Percentiles rank a stretch among this genome's conserved stretches.
Evolutionary conservation across 2,888 invertebrate genomes (phyloP).

Genomic region (Agrotis exclamationis): DNA sequence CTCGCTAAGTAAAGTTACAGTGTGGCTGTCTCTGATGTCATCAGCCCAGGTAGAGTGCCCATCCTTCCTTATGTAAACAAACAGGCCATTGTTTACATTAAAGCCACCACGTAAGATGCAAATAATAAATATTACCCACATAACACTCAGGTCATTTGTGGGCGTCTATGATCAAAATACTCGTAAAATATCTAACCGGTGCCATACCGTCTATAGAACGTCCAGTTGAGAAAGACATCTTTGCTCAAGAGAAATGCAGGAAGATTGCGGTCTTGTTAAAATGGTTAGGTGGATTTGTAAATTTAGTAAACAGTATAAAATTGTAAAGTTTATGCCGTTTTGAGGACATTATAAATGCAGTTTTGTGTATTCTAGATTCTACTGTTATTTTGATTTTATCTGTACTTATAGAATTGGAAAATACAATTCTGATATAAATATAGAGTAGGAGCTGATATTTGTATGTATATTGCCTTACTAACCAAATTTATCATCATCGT

Average conservation of each 20-base stretch:
- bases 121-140: conserved; percentile 33
- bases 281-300: conserved; percentile 34
- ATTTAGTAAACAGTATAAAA: conserved; percentile 62
- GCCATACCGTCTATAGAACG: conserved; percentile 63
- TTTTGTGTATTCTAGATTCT: conserved; percentile 16
- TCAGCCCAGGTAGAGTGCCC: conserved; percentile 15
- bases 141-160: conserved; percentile 38
- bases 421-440: neutral
- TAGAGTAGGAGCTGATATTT: neutral
- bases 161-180: conserved; percentile 58
- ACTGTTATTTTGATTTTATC: conserved; percentile 28
- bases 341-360: conserved; percentile 8
- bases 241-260: neutral
- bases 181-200: conserved; percentile 54
- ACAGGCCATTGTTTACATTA: conserved; percentile 34
- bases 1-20: neutral
- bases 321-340: conserved; percentile 47
- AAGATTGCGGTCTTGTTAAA: conserved; percentile 8
- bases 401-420: neutral
- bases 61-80: conserved; percentile 36
- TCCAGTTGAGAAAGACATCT: conserved; percentile 44
- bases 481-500: neutral
- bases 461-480: neutral
- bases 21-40: conserved; percentile 20
- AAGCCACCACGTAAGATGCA: conserved; percentile 23